Percentiles rank a stretch among this genome's conserved stretches.
These are phyloP conservation scores for Dallia pectoralis DNA, from an alignment of 2,797 vertebrate species.

Conservation along the genomic window DNA sequence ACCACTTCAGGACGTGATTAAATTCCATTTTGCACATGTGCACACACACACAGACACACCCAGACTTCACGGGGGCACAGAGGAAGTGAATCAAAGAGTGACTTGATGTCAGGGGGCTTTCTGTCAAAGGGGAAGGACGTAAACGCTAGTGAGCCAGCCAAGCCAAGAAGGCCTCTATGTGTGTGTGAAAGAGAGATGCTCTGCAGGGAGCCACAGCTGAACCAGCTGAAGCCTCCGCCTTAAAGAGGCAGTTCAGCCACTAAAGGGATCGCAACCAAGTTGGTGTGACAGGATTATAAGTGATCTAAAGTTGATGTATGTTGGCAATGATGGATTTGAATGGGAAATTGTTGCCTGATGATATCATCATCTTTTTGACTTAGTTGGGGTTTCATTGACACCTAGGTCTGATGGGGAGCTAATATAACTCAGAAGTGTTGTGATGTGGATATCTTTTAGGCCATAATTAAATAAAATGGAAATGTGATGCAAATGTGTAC, in stretches of 20 bases:
- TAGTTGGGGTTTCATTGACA: no score
- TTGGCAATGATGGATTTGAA: no score
- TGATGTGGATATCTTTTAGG: background rate
- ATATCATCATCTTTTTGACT: no score
- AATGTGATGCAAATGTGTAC: background rate
- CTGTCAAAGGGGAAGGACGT: slow-evolving; percentile 28
- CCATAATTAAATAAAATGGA: background rate
- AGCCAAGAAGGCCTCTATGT: slow-evolving; percentile 32
- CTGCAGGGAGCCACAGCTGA: slow-evolving; percentile 9
- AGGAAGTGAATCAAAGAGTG: slow-evolving; percentile 31
- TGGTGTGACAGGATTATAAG: background rate
- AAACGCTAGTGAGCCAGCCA: slow-evolving; percentile 10
- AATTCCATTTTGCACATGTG: background rate
- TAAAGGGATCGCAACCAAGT: background rate
- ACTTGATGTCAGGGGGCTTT: slow-evolving; percentile 16
- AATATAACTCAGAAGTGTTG: no score
- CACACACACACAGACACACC: background rate
- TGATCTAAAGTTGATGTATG: background rate
- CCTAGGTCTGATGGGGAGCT: no score
- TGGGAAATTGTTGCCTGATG: no score
- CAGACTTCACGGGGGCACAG: slow-evolving; percentile 11
- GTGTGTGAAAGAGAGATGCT: slow-evolving; percentile 11
- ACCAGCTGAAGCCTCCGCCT: background rate
- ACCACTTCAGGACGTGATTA: background rate
- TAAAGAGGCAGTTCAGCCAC: slow-evolving; percentile 1